phyloP scores from a whole-genome alignment of 2,888 invertebrate species.

The Lithophane leautieri region DNA sequence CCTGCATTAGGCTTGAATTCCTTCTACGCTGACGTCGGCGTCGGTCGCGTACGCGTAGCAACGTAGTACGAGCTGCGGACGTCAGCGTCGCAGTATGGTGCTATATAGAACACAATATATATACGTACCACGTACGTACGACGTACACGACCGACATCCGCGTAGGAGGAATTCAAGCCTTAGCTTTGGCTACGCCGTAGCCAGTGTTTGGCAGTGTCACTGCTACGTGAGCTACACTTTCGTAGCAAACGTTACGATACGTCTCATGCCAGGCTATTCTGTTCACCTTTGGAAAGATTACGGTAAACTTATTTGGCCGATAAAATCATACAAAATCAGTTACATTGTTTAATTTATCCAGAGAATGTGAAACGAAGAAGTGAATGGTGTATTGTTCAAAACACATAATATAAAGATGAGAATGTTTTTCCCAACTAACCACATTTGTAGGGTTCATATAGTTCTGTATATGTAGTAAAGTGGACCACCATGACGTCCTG shows the following conservation, averaged over 20 bases:
- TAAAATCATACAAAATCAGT: background rate
- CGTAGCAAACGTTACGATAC: background rate
- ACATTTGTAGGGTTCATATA: slow-evolving; percentile 69
- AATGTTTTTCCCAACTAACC: slow-evolving; percentile 60
- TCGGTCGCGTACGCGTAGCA: too few species aligned
- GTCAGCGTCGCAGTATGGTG: too few species aligned
- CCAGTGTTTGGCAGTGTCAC: background rate
- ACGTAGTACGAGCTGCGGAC: too few species aligned
- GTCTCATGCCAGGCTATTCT: background rate
- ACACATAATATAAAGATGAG: background rate
- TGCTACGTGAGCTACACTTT: background rate
- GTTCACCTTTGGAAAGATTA: background rate
- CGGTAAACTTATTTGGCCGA: too few species aligned
- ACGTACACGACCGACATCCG: too few species aligned
- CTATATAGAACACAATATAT: too few species aligned
- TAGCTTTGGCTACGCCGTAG: slow-evolving; percentile 8
- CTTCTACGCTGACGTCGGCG: too few species aligned
- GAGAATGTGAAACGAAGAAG: background rate
- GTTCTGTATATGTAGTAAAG: slow-evolving; percentile 79
- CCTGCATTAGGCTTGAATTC: too few species aligned
- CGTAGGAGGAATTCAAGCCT: too few species aligned
- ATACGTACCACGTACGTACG: too few species aligned
- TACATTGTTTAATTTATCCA: too few species aligned
- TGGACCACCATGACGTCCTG: slow-evolving; percentile 78
- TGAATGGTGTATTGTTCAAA: background rate